phyloP scores from a whole-genome alignment of 1,140 invertebrate species.

The Eubasilissa regina region DNA sequence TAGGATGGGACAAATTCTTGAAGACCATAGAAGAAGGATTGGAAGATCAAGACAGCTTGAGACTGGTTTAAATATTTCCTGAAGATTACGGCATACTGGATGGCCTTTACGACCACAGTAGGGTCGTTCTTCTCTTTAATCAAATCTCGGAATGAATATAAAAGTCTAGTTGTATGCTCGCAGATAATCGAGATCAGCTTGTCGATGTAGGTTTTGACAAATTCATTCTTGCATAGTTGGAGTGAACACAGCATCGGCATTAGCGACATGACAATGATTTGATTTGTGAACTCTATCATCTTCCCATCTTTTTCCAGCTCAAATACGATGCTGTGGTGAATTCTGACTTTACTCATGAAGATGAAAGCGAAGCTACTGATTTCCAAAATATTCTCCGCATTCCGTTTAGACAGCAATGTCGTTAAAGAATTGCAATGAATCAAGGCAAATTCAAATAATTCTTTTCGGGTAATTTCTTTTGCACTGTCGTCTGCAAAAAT shows the following conservation, averaged over 20 bases:
- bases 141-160: slow-evolving; percentile 74
- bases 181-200: slow-evolving; percentile 77
- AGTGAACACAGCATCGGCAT: slow-evolving; percentile 74
- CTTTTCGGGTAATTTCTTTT: slow-evolving; percentile 55
- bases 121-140: slow-evolving; percentile 70
- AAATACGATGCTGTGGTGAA: slow-evolving; percentile 59
- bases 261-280: slow-evolving; percentile 75
- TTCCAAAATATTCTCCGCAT: slow-evolving; percentile 63
- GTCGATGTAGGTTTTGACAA: slow-evolving; percentile 76
- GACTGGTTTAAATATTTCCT: slow-evolving; percentile 74
- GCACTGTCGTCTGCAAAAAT: slow-evolving; percentile 45
- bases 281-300: slow-evolving; percentile 69
- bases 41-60: slow-evolving; percentile 80
- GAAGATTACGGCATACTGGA: slow-evolving; percentile 74
- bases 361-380: slow-evolving; percentile 65
- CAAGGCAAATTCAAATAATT: slow-evolving; percentile 64
- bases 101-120: slow-evolving; percentile 76
- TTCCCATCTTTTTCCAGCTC: slow-evolving; percentile 65
- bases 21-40: slow-evolving; percentile 78
- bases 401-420: slow-evolving; percentile 68
- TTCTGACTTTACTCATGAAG: slow-evolving; percentile 65
- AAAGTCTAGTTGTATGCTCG: slow-evolving; percentile 75
- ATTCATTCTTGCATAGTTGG: slow-evolving; percentile 66
- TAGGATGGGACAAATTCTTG: slow-evolving; percentile 73
- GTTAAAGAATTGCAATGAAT: slow-evolving; percentile 70